A percentile compares a stretch with the other conserved stretches of the same genome.
Conservation (phyloP, 2,888 invertebrate species). For the Eupithecia subumbrata region DNA sequence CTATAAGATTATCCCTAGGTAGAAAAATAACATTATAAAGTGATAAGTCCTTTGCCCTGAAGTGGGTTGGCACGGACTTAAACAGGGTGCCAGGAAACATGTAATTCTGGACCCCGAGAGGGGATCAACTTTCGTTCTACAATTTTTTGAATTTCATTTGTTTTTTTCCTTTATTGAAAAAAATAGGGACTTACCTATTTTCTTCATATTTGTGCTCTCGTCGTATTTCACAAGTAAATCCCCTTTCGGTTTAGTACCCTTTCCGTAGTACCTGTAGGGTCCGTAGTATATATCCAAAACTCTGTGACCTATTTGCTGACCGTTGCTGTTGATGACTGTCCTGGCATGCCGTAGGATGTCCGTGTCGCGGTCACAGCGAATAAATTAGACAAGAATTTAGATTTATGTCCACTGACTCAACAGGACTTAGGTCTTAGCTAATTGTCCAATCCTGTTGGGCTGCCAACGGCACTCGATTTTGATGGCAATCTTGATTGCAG, state of each 20-base stretch:
- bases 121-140: too few species aligned
- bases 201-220: too few species aligned
- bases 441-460: background rate
- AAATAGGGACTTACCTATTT: too few species aligned
- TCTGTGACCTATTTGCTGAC: background rate
- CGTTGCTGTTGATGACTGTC: background rate
- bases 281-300: background rate
- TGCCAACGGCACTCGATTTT: background rate
- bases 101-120: too few species aligned
- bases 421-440: constrained; percentile 6
- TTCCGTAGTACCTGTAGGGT: background rate
- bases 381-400: constrained; percentile 24
- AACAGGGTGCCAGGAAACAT: too few species aligned
- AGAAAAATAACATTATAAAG: too few species aligned
- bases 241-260: too few species aligned
- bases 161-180: too few species aligned
- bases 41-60: background rate
- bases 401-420: constrained; percentile 4
- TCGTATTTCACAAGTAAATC: too few species aligned
- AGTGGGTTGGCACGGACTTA: too few species aligned
- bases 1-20: too few species aligned
- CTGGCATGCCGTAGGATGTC: constrained; percentile 32
- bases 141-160: too few species aligned
- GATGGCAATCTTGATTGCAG: background rate
- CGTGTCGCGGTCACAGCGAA: constrained; percentile 18